These are phyloP conservation scores for Sebastes alutus DNA, from an alignment of 2,797 vertebrate species.

Conservation along the genomic window DNA sequence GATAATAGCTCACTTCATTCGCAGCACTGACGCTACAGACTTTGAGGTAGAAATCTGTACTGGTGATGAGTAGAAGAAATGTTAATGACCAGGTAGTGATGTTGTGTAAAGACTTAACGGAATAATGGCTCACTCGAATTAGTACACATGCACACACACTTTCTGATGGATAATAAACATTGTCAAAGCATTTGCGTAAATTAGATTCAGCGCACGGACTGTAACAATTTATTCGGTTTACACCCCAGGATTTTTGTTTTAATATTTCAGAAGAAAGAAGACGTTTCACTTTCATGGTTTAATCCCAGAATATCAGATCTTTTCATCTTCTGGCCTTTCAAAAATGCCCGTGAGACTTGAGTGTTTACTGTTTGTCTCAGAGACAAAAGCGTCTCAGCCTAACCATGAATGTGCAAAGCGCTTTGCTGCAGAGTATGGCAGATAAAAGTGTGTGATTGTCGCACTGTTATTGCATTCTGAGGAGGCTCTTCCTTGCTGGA, in stretches of 20 bases:
- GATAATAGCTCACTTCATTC: slow-evolving; percentile 66
- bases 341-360: slow-evolving; percentile 21
- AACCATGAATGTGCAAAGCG: slow-evolving; percentile 41
- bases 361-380: slow-evolving; percentile 37
- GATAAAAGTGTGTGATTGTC: slow-evolving; percentile 32
- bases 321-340: slow-evolving; percentile 14
- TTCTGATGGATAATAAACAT: neutral
- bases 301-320: neutral
- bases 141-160: neutral
- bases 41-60: slow-evolving; percentile 1
- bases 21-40: slow-evolving; percentile 39
- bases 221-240: neutral
- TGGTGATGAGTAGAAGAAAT: neutral
- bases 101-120: neutral
- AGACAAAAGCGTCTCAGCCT: slow-evolving; percentile 34
- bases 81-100: neutral
- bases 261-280: neutral
- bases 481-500: neutral
- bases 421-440: slow-evolving; percentile 21
- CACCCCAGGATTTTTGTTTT: neutral
- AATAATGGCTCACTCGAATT: neutral
- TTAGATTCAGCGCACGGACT: neutral
- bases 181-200: neutral
- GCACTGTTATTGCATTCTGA: neutral
- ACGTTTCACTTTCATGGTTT: neutral